Conservation (phyloP, 2,888 invertebrate genomes). For the Thecophora atra region DNA sequence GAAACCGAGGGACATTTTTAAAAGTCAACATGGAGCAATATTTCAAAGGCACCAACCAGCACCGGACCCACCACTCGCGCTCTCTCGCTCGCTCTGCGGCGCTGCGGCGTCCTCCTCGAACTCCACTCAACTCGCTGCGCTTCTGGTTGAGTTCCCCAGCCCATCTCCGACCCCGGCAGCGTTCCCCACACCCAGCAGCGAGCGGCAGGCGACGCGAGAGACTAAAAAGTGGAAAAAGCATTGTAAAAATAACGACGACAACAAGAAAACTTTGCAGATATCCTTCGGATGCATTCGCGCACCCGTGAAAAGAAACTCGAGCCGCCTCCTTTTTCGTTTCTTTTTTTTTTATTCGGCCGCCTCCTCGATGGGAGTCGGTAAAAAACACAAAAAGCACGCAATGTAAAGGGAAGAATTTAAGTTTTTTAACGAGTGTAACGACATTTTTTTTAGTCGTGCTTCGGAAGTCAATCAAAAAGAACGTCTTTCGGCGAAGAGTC, state of each 20-base stretch:
- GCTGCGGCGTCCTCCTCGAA: too few relatives aligned
- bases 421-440: constrained; percentile 40
- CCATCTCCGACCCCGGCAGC: background rate
- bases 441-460: constrained; percentile 60
- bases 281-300: constrained; percentile 23
- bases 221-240: constrained; percentile 37
- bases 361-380: too few relatives aligned
- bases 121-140: too few relatives aligned
- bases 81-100: background rate
- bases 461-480: constrained; percentile 67
- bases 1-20: too few relatives aligned
- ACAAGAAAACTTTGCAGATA: constrained; percentile 1
- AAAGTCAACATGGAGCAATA: too few relatives aligned
- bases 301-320: constrained; percentile 17
- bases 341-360: constrained; percentile 34
- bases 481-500: constrained; percentile 52
- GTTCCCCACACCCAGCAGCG: constrained; percentile 9
- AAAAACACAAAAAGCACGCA: too few relatives aligned
- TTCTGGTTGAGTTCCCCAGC: background rate
- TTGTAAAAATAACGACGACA: constrained; percentile 30
- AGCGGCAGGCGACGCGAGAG: constrained; percentile 2
- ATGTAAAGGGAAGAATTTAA: constrained; percentile 21
- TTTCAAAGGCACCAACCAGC: too few relatives aligned
- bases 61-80: background rate
- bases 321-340: constrained; percentile 18